Base-by-base conservation (phyloP, 2,888 invertebrate genomes). In the Leucoma salicis region DNA sequence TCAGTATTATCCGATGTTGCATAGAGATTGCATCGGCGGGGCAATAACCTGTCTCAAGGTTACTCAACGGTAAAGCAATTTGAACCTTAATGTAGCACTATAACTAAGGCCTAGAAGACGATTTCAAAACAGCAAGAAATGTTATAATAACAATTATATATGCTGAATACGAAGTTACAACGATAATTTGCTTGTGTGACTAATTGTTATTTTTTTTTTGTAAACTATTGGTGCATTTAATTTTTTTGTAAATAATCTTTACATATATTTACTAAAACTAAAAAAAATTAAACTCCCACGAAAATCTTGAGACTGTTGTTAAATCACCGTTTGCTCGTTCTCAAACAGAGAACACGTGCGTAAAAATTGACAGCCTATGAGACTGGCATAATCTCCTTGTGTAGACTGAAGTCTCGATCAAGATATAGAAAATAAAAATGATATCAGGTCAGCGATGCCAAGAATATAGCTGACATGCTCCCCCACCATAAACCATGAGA, bases 1-100 rank as follows among this genome's bases (percentile, higher is more conserved):
- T n/a, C n/a, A n/a, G n/a, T n/a, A n/a, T n/a, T n/a, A 36, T 47
- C 46, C 61, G 61, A 51, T 56, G 44, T 53, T 62, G 59, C 62
- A 62, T 54, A 45, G 49, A 59, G 63, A 67, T 66, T 69, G 66
- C 66, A 64, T 57, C 59, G 55, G 43, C 46, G 49, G 73, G 73
- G 74, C 78, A 72, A 63, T 72, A 66, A 75, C 81, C 81, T 74
- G 61, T 63, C 68, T 53, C 81, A 77, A 80, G 78, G 78, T 71
- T 78, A 53, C 14, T 3, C 8, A 11, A 31, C 27, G 28, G 31
- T 36, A 46, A 38, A 21, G 15, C 4, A 51, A 41, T 35, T 21
- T 14, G 7, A 4, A 48, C 46, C 37, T 38, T 59, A 49, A 14
- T 0, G 0, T 5, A 0, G 4, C 14, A 13, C 25, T 13, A 29